phyloP scores from a whole-genome alignment of 2,113 vertebrate genomes.

The Rhegmatorhina hoffmannsi region DNA sequence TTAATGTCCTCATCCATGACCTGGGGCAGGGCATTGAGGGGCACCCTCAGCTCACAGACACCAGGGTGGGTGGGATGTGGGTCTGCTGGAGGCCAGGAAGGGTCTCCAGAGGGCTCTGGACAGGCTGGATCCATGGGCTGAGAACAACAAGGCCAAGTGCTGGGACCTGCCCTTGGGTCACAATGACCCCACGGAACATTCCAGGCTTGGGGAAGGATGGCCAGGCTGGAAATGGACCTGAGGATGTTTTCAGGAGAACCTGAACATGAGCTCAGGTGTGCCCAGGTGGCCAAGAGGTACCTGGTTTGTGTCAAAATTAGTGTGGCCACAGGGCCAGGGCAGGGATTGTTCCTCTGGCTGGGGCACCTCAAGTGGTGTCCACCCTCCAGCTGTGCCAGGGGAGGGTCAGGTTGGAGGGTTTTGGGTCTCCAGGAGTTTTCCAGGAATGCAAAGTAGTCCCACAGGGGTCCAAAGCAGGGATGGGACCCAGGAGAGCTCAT shows the following conservation, averaged over 20 bases:
- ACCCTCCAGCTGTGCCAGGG: not conserved
- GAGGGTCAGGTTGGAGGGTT: not conserved
- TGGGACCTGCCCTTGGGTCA: not conserved
- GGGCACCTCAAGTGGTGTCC: not conserved
- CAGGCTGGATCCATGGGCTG: not conserved
- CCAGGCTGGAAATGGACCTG: not conserved
- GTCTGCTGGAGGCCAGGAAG: not conserved
- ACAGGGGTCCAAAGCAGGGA: not conserved
- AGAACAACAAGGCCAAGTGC: not conserved
- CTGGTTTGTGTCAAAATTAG: not conserved
- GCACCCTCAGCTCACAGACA: not conserved
- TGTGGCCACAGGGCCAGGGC: not conserved
- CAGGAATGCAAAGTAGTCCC: not conserved
- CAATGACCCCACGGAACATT: not conserved
- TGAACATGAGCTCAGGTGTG: not conserved
- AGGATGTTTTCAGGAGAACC: not conserved
- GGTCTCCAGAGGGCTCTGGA: not conserved
- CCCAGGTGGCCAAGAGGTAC: not conserved
- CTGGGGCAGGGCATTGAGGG: not conserved
- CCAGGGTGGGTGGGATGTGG: not conserved
- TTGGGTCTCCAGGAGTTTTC: not conserved
- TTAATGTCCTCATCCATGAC: not conserved
- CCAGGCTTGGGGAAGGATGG: not conserved
- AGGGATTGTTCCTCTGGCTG: not conserved
- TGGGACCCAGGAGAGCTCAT: accelerated